These are phyloP conservation scores for Tenodera sinensis DNA, from an alignment of 2,888 invertebrate species.

Conservation along the genomic window DNA sequence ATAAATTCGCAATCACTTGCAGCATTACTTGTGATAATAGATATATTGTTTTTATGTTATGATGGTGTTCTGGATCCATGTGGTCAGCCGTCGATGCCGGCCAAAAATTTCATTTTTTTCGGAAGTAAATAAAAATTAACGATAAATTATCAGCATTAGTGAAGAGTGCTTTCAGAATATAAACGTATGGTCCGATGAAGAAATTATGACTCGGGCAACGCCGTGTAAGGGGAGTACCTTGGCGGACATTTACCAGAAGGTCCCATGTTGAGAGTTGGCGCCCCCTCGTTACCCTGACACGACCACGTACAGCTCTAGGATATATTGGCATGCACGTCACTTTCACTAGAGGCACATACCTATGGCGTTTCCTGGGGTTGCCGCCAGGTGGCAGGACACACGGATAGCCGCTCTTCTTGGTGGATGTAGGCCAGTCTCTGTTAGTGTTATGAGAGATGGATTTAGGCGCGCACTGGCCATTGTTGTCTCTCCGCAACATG, in stretches of 20 bases:
- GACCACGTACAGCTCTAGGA: background rate
- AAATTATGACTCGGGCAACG: no score
- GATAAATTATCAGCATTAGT: no score
- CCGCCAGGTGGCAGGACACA: constrained; percentile 5
- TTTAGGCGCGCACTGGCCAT: background rate
- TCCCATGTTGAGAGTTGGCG: background rate
- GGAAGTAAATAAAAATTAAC: no score
- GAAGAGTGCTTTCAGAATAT: no score
- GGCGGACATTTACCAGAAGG: background rate
- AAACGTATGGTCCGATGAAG: no score
- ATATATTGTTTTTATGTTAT: no score
- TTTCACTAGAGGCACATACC: background rate
- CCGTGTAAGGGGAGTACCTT: no score
- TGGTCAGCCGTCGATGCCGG: no score
- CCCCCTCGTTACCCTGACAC: background rate
- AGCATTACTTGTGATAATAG: no score
- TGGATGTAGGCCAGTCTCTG: background rate
- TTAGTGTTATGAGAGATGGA: background rate
- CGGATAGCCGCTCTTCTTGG: background rate
- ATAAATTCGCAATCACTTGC: no score
- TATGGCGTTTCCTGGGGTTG: background rate
- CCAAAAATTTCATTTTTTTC: no score
- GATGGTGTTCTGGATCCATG: no score
- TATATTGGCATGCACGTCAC: background rate
- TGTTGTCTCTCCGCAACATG: background rate